These are phyloP conservation scores for Cyclophora albipunctata DNA, from an alignment of 2,888 invertebrate genomes.

Conservation along the genomic window DNA sequence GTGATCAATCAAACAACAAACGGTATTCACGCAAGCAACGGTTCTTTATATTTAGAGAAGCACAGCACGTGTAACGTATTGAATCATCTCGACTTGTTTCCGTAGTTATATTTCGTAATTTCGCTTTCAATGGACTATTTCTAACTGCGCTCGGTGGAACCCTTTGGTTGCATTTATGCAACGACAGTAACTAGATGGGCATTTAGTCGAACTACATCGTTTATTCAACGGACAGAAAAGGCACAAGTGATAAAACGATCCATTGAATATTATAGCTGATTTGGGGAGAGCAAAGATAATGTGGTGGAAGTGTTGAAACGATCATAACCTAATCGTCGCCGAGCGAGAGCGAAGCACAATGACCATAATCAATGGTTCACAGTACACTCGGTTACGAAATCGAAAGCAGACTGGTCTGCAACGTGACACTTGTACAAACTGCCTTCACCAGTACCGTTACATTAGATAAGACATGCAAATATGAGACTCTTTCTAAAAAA, in stretches of 20 bases:
- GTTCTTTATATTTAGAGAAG: slow-evolving; percentile 61
- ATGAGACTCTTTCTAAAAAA: background rate
- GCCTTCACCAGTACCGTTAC: background rate
- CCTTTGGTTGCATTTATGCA: too few relatives aligned
- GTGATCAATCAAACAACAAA: slow-evolving; percentile 40
- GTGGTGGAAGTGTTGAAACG: background rate
- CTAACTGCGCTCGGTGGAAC: background rate
- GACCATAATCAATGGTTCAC: slow-evolving; percentile 51
- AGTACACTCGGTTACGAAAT: slow-evolving; percentile 45
- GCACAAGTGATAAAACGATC: too few relatives aligned
- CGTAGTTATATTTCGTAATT: slow-evolving; percentile 36
- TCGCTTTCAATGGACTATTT: slow-evolving; percentile 33
- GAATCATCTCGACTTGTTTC: slow-evolving; percentile 53
- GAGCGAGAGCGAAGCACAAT: slow-evolving; percentile 53
- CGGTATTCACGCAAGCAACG: slow-evolving; percentile 59
- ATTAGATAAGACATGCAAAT: background rate
- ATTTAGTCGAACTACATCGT: background rate
- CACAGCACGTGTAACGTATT: slow-evolving; percentile 53
- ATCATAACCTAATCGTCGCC: slow-evolving; percentile 2
- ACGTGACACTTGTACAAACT: slow-evolving; percentile 33
- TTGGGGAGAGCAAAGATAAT: too few relatives aligned
- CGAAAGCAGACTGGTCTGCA: slow-evolving; percentile 41
- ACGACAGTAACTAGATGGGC: background rate
- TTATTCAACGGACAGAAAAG: too few relatives aligned
- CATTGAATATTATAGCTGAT: too few relatives aligned